These are phyloP conservation scores for Gobio occitaniae DNA, from an alignment of 2,797 vertebrate genomes.

Conservation along the genomic window DNA sequence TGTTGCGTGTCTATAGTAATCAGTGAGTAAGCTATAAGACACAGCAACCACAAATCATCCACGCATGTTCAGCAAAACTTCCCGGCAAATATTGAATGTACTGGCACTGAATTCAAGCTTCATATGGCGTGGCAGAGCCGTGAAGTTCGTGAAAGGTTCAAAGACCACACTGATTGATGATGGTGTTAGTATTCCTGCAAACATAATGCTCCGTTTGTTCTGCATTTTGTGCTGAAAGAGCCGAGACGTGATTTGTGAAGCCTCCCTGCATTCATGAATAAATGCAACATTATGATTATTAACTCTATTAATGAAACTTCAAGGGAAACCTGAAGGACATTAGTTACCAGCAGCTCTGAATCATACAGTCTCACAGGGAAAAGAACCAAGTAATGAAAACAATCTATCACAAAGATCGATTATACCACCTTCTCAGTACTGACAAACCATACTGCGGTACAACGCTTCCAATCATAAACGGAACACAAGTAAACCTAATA, in stretches of 20 bases:
- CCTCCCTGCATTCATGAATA: constrained; percentile 53
- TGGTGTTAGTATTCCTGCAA: constrained; percentile 34
- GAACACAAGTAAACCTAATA: constrained; percentile 54
- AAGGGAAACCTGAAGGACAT: constrained; percentile 50
- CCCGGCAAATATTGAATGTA: neutral
- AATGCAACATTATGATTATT: constrained; percentile 61
- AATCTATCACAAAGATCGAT: constrained; percentile 64
- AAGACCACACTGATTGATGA: constrained; percentile 33
- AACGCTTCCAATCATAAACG: constrained; percentile 54
- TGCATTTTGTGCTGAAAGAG: constrained; percentile 34
- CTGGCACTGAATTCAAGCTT: constrained; percentile 10
- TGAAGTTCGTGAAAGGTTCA: constrained; percentile 24
- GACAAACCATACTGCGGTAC: constrained; percentile 55
- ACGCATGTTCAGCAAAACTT: neutral
- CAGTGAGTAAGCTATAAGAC: neutral
- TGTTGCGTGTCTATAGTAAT: constrained; percentile 1
- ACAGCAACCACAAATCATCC: neutral
- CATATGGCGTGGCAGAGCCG: neutral
- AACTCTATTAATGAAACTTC: constrained; percentile 64
- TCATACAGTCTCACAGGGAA: constrained; percentile 55
- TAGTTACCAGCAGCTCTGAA: constrained; percentile 54
- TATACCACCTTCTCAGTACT: constrained; percentile 45
- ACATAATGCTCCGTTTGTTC: constrained; percentile 48
- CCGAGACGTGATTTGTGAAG: constrained; percentile 43
- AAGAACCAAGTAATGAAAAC: constrained; percentile 61